These are phyloP conservation scores for Pseudorhombus dupliciocellatus DNA, from an alignment of 2,113 vertebrate genomes.

Conservation along the genomic window DNA sequence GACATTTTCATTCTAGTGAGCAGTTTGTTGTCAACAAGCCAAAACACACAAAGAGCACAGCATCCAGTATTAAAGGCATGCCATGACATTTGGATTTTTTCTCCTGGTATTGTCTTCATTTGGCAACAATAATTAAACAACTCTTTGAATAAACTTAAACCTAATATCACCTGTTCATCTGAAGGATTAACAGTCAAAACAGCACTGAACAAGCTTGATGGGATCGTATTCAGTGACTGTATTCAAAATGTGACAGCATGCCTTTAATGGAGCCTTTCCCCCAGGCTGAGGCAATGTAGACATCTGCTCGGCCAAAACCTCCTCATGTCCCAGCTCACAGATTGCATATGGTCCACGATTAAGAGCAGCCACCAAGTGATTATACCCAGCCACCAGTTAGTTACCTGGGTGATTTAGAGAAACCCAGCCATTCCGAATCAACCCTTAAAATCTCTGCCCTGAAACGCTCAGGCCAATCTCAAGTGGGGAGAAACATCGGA, in stretches of 20 bases:
- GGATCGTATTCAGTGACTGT: neutral
- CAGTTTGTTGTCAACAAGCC: conserved; percentile 12
- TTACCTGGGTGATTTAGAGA: conserved; percentile 7
- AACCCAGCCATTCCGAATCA: conserved; percentile 58
- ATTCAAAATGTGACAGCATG: neutral
- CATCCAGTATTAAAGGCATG: neutral
- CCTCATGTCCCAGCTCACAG: neutral
- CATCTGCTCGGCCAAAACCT: neutral
- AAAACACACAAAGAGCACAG: conserved; percentile 19
- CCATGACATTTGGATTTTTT: neutral
- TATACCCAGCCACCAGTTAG: conserved; percentile 20
- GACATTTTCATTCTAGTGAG: conserved; percentile 35
- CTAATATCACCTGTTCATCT: neutral
- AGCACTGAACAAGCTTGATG: neutral
- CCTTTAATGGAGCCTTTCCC: neutral
- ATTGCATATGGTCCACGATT: neutral
- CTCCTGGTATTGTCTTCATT: conserved; percentile 13
- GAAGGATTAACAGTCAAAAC: neutral
- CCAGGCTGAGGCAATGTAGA: neutral
- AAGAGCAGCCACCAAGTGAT: conserved; percentile 37
- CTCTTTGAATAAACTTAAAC: neutral
- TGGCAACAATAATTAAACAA: neutral
- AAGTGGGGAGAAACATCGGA: neutral
- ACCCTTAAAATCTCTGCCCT: conserved; percentile 48
- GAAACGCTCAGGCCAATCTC: neutral